Evolutionary conservation across 2,113 vertebrate species (phyloP).

Genomic region (Nettapus auritus): DNA sequence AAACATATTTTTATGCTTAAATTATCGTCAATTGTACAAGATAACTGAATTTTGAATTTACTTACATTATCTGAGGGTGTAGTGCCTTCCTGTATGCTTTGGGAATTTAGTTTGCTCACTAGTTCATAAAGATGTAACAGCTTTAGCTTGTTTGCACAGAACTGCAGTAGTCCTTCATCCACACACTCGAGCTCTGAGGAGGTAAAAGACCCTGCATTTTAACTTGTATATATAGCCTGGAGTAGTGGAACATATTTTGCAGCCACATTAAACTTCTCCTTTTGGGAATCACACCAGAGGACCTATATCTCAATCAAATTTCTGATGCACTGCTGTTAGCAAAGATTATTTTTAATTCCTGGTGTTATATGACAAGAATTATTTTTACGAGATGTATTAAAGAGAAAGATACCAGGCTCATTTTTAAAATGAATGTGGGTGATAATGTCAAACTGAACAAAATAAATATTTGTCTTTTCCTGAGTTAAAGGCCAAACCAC

Average conservation of each 20-base stretch:
- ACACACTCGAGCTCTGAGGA: constrained; percentile 86
- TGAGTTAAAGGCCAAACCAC: neutral
- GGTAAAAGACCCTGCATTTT: constrained; percentile 2
- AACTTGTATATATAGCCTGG: neutral
- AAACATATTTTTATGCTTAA: neutral
- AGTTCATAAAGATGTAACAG: constrained; percentile 90
- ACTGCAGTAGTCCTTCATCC: constrained; percentile 87
- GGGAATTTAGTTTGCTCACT: constrained; percentile 82
- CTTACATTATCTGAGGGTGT: constrained; percentile 78
- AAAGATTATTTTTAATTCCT: neutral
- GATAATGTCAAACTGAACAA: neutral
- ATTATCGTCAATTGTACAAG: neutral
- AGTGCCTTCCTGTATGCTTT: constrained; percentile 47
- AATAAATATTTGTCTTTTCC: neutral
- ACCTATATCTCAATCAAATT: neutral
- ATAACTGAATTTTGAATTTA: constrained; percentile 9
- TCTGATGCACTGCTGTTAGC: neutral
- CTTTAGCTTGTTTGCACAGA: constrained; percentile 87
- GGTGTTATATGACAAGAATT: neutral
- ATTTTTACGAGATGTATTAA: neutral
- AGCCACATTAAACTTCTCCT: neutral
- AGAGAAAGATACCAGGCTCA: neutral
- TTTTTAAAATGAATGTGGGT: neutral
- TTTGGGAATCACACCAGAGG: neutral
- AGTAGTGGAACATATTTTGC: neutral